These are phyloP conservation scores for Catalaphyllia jardinei DNA, from an alignment of 64 coral and sea anemone genomes.

Conservation along the genomic window DNA sequence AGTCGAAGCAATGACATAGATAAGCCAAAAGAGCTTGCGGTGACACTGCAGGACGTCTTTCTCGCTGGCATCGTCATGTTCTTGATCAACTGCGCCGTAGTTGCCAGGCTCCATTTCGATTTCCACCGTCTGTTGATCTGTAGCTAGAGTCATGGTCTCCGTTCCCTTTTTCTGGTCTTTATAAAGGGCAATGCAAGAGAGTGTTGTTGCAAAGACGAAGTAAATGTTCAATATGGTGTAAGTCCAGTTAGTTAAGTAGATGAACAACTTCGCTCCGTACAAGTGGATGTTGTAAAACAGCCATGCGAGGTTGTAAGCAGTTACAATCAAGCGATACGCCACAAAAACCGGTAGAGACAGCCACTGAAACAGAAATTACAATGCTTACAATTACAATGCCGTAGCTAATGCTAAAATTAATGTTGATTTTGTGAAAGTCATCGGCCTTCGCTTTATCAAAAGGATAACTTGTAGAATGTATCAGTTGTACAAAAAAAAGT, in stretches of 20 bases:
- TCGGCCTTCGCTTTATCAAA: too few species aligned
- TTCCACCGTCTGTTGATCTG: neutral
- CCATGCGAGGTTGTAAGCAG: conserved; percentile 48
- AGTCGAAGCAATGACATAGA: conserved; percentile 66
- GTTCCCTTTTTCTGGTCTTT: neutral
- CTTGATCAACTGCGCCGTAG: neutral
- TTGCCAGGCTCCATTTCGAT: conserved; percentile 24
- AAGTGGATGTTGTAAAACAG: conserved; percentile 43
- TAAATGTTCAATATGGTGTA: conserved; percentile 59
- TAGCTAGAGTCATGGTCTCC: neutral
- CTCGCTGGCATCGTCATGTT: neutral
- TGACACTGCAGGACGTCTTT: neutral
- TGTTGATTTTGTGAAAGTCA: too few species aligned
- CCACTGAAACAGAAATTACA: conserved; percentile 36
- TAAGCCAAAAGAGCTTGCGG: conserved; percentile 55
- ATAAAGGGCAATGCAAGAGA: conserved; percentile 43
- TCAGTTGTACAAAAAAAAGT: too few species aligned
- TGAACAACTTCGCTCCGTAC: conserved; percentile 31
- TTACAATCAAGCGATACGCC: conserved; percentile 41
- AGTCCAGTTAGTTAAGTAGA: conserved; percentile 68
- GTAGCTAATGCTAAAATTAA: too few species aligned
- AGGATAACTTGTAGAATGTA: too few species aligned
- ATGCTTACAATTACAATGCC: too few species aligned
- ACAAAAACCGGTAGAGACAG: conserved; percentile 53
- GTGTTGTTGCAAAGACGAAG: conserved; percentile 53